Conservation (phyloP, 2,888 invertebrate species). For the Hirtodrosophila cameraria region DNA sequence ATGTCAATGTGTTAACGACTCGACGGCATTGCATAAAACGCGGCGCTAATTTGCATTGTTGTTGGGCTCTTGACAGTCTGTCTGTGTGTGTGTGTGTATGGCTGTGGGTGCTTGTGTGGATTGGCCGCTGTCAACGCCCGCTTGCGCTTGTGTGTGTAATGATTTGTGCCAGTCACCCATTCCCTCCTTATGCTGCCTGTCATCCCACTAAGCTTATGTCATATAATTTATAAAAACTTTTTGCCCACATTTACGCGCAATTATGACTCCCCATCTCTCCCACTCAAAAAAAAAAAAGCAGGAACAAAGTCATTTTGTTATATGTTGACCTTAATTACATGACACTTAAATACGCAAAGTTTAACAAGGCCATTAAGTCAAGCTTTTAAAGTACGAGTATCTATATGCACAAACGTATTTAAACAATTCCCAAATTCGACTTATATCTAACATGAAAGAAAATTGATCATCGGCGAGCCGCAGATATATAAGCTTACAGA, state of each 20-base stretch:
- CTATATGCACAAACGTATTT: too few species aligned
- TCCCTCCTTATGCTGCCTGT: slow-evolving; percentile 3
- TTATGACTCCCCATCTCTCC: slow-evolving; percentile 9
- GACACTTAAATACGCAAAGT: slow-evolving; percentile 6
- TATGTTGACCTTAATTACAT: slow-evolving; percentile 60
- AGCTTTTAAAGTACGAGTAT: slow-evolving; percentile 3
- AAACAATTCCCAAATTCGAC: too few species aligned
- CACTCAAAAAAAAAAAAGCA: neutral
- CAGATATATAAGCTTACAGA: too few species aligned
- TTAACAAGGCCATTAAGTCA: slow-evolving; percentile 17
- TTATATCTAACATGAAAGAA: too few species aligned
- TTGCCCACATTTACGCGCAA: slow-evolving; percentile 34
- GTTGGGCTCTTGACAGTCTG: slow-evolving; percentile 11
- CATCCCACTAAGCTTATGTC: slow-evolving; percentile 47
- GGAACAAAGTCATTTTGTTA: slow-evolving; percentile 26
- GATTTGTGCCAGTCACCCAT: slow-evolving; percentile 53
- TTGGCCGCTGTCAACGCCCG: slow-evolving; percentile 50
- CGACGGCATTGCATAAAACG: slow-evolving; percentile 63
- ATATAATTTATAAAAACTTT: slow-evolving; percentile 56
- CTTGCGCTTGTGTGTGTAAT: slow-evolving; percentile 43
- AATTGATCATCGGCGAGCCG: too few species aligned
- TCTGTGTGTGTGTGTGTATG: slow-evolving; percentile 7
- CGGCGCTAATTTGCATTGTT: slow-evolving; percentile 62
- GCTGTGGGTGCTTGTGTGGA: slow-evolving; percentile 32
- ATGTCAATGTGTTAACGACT: slow-evolving; percentile 66